Evolutionary conservation across 2,797 vertebrate genomes (phyloP), one percentile per base, ranked within the genome.

Genomic region (Gambusia yucatana): DNA sequence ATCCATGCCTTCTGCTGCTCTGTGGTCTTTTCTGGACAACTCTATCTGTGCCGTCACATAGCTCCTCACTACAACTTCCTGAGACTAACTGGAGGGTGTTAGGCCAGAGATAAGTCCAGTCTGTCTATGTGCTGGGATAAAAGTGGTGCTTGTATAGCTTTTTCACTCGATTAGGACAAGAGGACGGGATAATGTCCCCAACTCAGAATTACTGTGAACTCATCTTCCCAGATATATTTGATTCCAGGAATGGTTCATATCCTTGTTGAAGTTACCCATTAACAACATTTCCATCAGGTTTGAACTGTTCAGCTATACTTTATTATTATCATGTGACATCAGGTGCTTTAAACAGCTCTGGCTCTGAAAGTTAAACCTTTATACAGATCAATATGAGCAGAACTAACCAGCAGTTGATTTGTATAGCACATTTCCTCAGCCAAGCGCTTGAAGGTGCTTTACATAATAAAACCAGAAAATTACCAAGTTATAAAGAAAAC

Each of bases 41-140:
- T 90, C 79, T 91, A 92, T 94, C 88, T 86, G 83, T 87, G 87
- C 85, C 83, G 82, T 92, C 90, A 77, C 73, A 78, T 80, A 67
- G 76, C 90, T 89, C 81, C 76, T 48, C 41, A 76, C 77, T 87
- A 87, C 90, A 87, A 91, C 90, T 92, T 94, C 92, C 92, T 92
- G 86, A 79, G 80, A 85, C 87, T 82, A 86, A 89, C 80, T 61
- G 0, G 14, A 81, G 72, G 75, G 74, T 89, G 88, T 79, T 80
- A 80, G 59, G 77, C 17, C 39, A 47, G 2, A 87, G 89, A 91
- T 87, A 90, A 77, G 47, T 41, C 25, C 33, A 59, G 61, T 39
- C 73, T 86, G 50, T 77, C 43, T n/a, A 16, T 36, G 17, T 41
- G 22, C 67, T 75, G 70, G 55, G 61, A 74, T 67, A 75, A 59